Evolutionary conservation across 2,888 invertebrate species (phyloP).

Genomic region (Drosophila greeni): DNA sequence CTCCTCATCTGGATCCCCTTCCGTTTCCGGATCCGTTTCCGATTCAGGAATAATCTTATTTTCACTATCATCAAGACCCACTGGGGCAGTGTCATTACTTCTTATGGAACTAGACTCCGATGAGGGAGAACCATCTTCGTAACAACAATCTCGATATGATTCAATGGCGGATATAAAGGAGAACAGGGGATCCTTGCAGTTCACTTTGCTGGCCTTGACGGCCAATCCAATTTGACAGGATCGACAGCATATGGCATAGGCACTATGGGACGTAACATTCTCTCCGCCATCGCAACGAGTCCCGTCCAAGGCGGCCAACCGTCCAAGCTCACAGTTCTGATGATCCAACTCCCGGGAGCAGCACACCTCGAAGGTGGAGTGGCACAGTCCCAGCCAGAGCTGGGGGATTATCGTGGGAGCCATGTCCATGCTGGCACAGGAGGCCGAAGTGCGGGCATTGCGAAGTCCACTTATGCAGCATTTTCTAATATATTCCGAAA

Average conservation of each 20-base stretch:
- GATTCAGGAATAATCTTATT: background rate
- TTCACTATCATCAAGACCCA: background rate
- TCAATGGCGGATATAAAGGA: constrained; percentile 79
- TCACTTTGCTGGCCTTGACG: constrained; percentile 80
- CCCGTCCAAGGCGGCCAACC: constrained; percentile 71
- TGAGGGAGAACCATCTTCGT: constrained; percentile 48
- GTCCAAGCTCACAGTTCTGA: constrained; percentile 75
- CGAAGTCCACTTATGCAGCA: constrained; percentile 81
- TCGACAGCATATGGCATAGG: constrained; percentile 82
- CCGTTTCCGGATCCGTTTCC: background rate
- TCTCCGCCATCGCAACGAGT: constrained; percentile 67
- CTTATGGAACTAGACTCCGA: constrained; percentile 1
- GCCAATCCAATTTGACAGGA: constrained; percentile 83
- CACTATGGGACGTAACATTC: constrained; percentile 61
- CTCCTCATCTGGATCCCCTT: constrained; percentile 13
- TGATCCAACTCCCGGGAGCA: constrained; percentile 81
- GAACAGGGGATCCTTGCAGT: constrained; percentile 81
- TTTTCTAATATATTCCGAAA: constrained; percentile 72
- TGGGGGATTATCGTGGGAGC: constrained; percentile 81
- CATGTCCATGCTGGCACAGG: constrained; percentile 80
- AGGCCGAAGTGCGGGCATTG: constrained; percentile 79
- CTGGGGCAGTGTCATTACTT: background rate
- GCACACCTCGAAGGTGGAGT: constrained; percentile 83
- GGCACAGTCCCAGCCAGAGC: constrained; percentile 82
- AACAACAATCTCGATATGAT: constrained; percentile 83